These are phyloP conservation scores for Sminthurides aquaticus DNA, from an alignment of 2,888 invertebrate genomes.

Conservation along the genomic window DNA sequence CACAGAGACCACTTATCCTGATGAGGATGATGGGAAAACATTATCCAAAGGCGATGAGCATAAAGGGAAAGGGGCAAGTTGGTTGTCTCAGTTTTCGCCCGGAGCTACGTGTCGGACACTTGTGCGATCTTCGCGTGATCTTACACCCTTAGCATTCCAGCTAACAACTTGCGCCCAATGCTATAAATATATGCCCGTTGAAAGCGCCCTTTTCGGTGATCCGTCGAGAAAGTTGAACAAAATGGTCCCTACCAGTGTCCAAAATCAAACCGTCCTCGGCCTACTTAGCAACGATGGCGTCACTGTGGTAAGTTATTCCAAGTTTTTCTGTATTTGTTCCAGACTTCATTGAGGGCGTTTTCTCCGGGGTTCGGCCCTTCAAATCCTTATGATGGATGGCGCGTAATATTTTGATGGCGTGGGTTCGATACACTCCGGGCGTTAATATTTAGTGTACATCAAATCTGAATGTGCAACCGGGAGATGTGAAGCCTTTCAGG, in stretches of 20 bases:
- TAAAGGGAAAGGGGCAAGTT: not conserved
- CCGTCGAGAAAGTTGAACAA: slow-evolving; percentile 16
- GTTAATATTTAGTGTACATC: too few relatives aligned
- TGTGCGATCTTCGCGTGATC: not conserved
- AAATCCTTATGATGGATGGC: too few relatives aligned
- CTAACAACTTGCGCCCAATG: slow-evolving; percentile 36
- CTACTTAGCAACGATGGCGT: not conserved
- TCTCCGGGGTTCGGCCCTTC: too few relatives aligned
- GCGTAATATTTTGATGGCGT: too few relatives aligned
- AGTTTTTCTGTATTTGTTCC: not conserved
- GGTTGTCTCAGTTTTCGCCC: not conserved
- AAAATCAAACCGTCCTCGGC: slow-evolving; percentile 1
- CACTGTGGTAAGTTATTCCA: slow-evolving; percentile 9
- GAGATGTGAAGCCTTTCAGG: too few relatives aligned
- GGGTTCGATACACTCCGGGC: too few relatives aligned
- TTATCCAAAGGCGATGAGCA: not conserved
- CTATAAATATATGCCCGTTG: slow-evolving; percentile 32
- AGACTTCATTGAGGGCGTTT: too few relatives aligned
- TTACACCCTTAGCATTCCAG: slow-evolving; percentile 27
- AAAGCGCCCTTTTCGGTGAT: slow-evolving; percentile 6
- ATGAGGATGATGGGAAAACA: not conserved
- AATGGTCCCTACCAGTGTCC: not conserved
- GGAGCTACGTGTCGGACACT: slow-evolving; percentile 22
- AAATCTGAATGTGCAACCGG: too few relatives aligned
- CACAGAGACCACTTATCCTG: not conserved